Evolutionary conservation across 2,113 vertebrate species (phyloP).

Genomic region (Hydrochoerus hydrochaeris): DNA sequence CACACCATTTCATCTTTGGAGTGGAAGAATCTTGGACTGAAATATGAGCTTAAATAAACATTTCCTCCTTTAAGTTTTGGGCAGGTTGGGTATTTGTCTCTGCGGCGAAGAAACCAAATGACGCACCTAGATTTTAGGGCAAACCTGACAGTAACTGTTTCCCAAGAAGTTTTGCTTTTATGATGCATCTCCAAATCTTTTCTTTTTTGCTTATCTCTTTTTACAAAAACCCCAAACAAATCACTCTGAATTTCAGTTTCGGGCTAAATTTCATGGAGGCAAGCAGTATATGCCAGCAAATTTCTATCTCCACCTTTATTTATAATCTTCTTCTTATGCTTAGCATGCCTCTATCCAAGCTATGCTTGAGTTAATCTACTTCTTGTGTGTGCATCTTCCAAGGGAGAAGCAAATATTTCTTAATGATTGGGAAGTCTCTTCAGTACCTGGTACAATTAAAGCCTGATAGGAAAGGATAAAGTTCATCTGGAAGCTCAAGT

Average conservation of each 20-base stretch:
- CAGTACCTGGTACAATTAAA: neutral
- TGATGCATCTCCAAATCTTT: too few relatives aligned
- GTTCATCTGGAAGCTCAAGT: neutral
- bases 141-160: neutral
- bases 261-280: neutral
- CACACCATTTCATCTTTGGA: neutral
- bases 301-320: neutral
- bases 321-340: neutral
- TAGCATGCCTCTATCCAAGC: neutral
- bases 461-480: neutral
- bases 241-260: neutral
- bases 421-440: neutral
- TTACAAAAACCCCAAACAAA: neutral
- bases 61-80: neutral
- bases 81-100: neutral
- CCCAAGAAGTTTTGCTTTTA: neutral
- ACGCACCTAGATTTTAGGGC: neutral
- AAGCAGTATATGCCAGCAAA: neutral
- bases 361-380: neutral
- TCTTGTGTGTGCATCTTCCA: neutral
- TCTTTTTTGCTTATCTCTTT: neutral
- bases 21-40: neutral
- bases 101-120: neutral
- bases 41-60: neutral
- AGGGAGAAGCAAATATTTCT: neutral